phyloP scores from a whole-genome alignment of 2,888 invertebrate genomes.

The Cheilosia pagana region DNA sequence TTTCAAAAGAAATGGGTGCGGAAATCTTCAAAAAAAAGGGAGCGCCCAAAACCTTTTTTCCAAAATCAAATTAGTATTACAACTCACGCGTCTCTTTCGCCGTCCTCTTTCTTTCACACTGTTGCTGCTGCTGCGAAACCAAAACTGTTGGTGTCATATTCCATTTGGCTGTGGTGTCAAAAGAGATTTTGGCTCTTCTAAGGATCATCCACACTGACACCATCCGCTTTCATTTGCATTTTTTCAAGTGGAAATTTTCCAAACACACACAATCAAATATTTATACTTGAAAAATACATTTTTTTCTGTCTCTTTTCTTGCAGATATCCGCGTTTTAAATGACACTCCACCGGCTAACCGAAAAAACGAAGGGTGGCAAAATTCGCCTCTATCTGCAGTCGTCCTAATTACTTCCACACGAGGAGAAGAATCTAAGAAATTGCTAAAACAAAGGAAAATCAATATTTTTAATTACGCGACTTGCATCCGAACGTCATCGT shows the following conservation, averaged over 20 bases:
- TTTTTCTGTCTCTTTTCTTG: slow-evolving; percentile 18
- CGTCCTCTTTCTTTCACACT: too few relatives aligned
- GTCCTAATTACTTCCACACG: slow-evolving; percentile 69
- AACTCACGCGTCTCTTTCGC: slow-evolving; percentile 46
- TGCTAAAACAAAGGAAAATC: slow-evolving; percentile 45
- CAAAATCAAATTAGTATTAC: slow-evolving; percentile 54
- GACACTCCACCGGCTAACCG: slow-evolving; percentile 65
- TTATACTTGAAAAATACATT: not conserved
- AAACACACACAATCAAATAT: slow-evolving; percentile 25
- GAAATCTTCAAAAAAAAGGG: slow-evolving; percentile 31
- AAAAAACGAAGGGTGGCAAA: slow-evolving; percentile 70
- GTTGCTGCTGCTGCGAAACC: slow-evolving; percentile 8
- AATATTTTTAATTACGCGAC: slow-evolving; percentile 70
- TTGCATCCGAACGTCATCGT: slow-evolving; percentile 42
- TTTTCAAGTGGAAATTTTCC: slow-evolving; percentile 64
- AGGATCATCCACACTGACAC: slow-evolving; percentile 36
- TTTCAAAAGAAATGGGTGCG: slow-evolving; percentile 44
- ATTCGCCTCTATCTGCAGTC: slow-evolving; percentile 47
- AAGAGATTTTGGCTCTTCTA: slow-evolving; percentile 39
- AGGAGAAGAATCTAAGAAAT: slow-evolving; percentile 53
- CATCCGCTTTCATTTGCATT: slow-evolving; percentile 53
- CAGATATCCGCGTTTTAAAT: slow-evolving; percentile 65
- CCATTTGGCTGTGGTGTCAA: slow-evolving; percentile 51
- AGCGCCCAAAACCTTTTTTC: slow-evolving; percentile 5
- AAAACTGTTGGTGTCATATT: slow-evolving; percentile 58